Evolutionary conservation across 2,113 vertebrate genomes (phyloP).

Genomic region (Cervus canadensis): DNA sequence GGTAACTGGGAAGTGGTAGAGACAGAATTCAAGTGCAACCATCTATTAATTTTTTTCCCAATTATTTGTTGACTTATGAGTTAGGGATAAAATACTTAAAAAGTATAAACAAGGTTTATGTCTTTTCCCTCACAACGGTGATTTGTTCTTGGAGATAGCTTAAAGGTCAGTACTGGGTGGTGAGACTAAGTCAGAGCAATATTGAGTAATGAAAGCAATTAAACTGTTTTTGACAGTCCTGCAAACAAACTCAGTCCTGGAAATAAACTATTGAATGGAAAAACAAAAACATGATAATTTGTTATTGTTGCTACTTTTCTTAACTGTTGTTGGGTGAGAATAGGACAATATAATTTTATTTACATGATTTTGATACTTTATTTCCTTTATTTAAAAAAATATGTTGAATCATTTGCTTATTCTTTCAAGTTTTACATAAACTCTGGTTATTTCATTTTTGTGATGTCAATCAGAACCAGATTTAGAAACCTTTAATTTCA

Average conservation of each 20-base stretch:
- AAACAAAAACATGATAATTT: background rate
- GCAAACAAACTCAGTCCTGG: background rate
- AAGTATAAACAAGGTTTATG: background rate
- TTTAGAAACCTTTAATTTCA: background rate
- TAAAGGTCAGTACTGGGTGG: background rate
- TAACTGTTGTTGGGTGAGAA: background rate
- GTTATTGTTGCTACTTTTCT: background rate
- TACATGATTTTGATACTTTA: background rate
- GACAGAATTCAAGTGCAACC: background rate
- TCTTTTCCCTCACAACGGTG: background rate
- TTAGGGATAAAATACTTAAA: background rate
- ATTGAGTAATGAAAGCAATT: background rate
- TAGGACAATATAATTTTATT: background rate
- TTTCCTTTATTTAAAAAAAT: background rate
- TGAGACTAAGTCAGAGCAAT: background rate
- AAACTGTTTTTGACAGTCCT: background rate
- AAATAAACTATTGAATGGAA: background rate
- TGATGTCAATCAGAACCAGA: background rate
- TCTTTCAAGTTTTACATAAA: constrained; percentile 2
- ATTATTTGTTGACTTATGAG: background rate
- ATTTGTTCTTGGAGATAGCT: background rate
- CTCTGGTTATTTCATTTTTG: background rate
- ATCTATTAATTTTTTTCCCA: background rate
- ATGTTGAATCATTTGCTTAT: background rate
- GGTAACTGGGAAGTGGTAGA: background rate